Evolutionary conservation across 1,140 invertebrate genomes (phyloP), one percentile per base, ranked within the genome.

Genomic region (Limonius californicus): DNA sequence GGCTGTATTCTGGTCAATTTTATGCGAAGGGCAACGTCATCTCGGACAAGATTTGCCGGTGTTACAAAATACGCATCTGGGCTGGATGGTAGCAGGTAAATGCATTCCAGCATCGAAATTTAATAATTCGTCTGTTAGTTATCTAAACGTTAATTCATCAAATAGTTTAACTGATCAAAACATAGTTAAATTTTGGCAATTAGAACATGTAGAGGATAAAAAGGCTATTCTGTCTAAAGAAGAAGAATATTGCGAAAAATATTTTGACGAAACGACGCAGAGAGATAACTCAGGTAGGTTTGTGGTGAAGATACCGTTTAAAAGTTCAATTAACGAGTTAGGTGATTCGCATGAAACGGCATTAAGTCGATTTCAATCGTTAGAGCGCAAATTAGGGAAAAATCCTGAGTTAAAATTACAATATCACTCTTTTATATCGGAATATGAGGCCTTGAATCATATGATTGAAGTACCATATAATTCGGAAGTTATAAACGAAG

Each of bases 361-460:
- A 39, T 19, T 68, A 6, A 54, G 59, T 45, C 60, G 72, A 56
- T 68, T 73, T 21, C 8, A 62, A 1, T 23, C 61, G 32, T 39
- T 72, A 14, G 70, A 75, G 59, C 30, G 66, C 21, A 61, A 63
- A 58, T 54, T 74, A 0, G 12, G 19, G 8, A 19, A 20, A 19
- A 47, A 70, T 32, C 61, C 61, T 0, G 27, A 63, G 2, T 18
- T 66, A 12, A 43, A 67, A 60, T 0, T 59, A 27, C 19, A 67
- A 56, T 76, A 76, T 62, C 12, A 9, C 9, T 42, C 70, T 2
- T 76, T 78, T 47, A 72, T 79, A 61, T 1, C 64, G 0, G 70
- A 77, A 23, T 78, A 77, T 62, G 27, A 67, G 15, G n/a, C 57
- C 1, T 53, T 77, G 11, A 65, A 64, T 3, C 74, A 77, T 47